phyloP scores from a whole-genome alignment of 2,113 vertebrate species.

The Nycticorax nycticorax region DNA sequence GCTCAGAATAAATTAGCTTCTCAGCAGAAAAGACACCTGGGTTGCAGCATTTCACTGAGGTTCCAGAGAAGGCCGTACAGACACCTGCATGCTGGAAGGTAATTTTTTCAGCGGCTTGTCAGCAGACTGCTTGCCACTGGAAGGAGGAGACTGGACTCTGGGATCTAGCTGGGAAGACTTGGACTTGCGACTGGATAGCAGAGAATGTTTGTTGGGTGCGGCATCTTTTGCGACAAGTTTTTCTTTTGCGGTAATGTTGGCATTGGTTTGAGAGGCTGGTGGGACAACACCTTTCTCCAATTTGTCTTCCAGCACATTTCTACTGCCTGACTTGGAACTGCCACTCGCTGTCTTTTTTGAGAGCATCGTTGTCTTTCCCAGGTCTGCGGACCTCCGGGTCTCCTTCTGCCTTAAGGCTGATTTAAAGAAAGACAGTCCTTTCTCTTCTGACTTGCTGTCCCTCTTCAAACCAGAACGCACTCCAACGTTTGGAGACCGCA shows the following conservation, averaged over 20 bases:
- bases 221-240: conserved; percentile 78
- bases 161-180: conserved; percentile 89
- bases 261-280: conserved; percentile 34
- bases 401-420: conserved; percentile 94
- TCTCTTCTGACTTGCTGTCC: conserved; percentile 92
- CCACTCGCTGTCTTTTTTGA: conserved; percentile 82
- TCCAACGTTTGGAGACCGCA: conserved; percentile 83
- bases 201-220: conserved; percentile 82
- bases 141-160: conserved; percentile 76
- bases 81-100: conserved; percentile 88
- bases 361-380: conserved; percentile 89
- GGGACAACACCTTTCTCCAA: conserved; percentile 37
- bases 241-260: conserved; percentile 61
- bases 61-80: conserved; percentile 87
- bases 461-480: conserved; percentile 81
- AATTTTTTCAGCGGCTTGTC: conserved; percentile 85
- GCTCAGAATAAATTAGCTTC: conserved; percentile 82
- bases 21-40: conserved; percentile 76
- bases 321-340: conserved; percentile 77
- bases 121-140: conserved; percentile 81
- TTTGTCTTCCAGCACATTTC: conserved; percentile 62
- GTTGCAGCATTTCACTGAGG: conserved; percentile 84
- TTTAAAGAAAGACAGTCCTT: conserved; percentile 94
- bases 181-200: conserved; percentile 85
- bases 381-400: conserved; percentile 89